Base-by-base conservation (phyloP, 2,113 vertebrate species). In the Odontophorus gujanensis region DNA sequence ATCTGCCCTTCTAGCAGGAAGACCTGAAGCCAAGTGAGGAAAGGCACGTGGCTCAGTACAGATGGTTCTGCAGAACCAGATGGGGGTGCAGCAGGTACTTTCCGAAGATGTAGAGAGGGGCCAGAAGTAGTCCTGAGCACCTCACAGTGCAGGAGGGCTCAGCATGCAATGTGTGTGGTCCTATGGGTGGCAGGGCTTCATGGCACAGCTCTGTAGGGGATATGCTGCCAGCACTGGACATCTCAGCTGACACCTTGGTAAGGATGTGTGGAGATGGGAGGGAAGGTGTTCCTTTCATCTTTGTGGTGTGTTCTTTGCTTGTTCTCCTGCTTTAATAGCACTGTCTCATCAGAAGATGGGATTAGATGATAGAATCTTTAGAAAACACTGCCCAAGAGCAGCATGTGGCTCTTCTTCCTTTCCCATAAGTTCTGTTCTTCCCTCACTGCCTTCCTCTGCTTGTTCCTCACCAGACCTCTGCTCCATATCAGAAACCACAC, bases 21-120 rank as follows among this genome's bases (percentile, higher is more conserved):
- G 66, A 83, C 38, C 48, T 85, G 68, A 87, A 85, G 50, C 45
- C 51, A 36, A 75, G 48, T 76, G 81, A 88, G 67, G 68, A 83
- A 85, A 87, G 68, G 68, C 24, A 63, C 38, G 8, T 65, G 85
- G 77, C 48, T 68, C 74, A 57, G 43, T 74, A 65, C 25, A 87
- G 75, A 58, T 72, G 68, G 83, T 77, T 91, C 77, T 93, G 79
- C 76, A 91, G 89, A 76, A 91, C 73, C 87, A 59, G 75, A 20
- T 73, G 59, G 59, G 50, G 68, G 74, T 69, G 77, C 14, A 78
- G 68, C 80, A 91, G 93, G 87, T 95, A 91, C 90, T 94, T 95
- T 95, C 93, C 91, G 85, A 68, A 89, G 59, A 88, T 13, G 36
- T 47, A 75, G 65, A 85, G 85, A 91, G 62, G 53, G 28, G 34